Conservation (phyloP, 2,888 invertebrate species). For the Boloria euphrosyne region DNA sequence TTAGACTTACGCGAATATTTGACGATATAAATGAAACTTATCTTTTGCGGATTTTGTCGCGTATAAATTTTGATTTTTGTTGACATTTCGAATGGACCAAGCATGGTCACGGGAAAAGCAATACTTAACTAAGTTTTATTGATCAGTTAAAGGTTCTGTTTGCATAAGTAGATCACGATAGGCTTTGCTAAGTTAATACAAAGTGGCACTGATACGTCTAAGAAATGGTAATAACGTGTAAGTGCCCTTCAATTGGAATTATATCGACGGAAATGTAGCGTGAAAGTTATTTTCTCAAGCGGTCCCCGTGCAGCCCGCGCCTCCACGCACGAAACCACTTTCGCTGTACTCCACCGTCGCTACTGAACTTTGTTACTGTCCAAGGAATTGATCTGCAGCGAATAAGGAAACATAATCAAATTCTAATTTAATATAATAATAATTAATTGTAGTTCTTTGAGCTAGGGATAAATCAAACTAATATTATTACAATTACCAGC, state of each 20-base stretch:
- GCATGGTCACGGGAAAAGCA: no score
- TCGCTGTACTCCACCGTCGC: slow-evolving; percentile 63
- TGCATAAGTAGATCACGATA: slow-evolving; percentile 10
- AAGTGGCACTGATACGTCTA: slow-evolving; percentile 21
- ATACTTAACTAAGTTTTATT: background rate
- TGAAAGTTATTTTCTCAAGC: slow-evolving; percentile 80
- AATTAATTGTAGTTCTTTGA: no score
- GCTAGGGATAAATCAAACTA: no score
- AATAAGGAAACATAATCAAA: background rate
- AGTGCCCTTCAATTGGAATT: slow-evolving; percentile 57
- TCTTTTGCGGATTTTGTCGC: no score
- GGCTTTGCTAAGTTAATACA: slow-evolving; percentile 10
- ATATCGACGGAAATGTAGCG: slow-evolving; percentile 71
- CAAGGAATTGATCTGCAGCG: slow-evolving; percentile 45
- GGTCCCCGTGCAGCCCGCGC: slow-evolving; percentile 54
- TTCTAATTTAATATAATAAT: background rate
- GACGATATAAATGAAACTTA: no score
- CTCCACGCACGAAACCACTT: slow-evolving; percentile 72
- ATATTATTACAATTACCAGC: no score
- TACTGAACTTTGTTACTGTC: slow-evolving; percentile 54
- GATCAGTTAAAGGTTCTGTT: background rate
- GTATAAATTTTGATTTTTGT: no score
- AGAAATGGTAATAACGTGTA: slow-evolving; percentile 26
- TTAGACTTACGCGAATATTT: no score
- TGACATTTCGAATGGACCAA: no score